A percentile compares a stretch with the other conserved stretches of the same genome.
These are phyloP conservation scores for Amphiprion percula DNA, from an alignment of 2,113 vertebrate genomes.

Conservation along the genomic window DNA sequence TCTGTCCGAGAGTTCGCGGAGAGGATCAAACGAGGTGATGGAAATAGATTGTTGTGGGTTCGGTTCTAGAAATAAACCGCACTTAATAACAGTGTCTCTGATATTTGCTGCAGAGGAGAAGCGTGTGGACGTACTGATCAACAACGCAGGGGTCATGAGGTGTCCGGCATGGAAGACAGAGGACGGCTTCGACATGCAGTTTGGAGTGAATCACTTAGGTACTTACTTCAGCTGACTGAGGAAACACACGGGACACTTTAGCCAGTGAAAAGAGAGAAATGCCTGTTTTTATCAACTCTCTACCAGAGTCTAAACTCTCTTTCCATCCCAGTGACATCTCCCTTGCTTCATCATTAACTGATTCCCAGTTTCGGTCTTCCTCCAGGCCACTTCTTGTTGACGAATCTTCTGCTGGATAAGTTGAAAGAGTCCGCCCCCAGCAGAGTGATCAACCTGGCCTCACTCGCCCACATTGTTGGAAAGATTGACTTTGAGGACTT, in stretches of 20 bases:
- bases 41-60: not conserved
- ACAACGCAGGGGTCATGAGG: constrained; percentile 91
- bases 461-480: constrained; percentile 87
- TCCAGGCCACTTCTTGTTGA: constrained; percentile 90
- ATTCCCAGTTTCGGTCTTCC: constrained; percentile 19
- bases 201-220: constrained; percentile 92
- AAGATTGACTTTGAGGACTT: constrained; percentile 89
- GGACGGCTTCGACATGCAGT: constrained; percentile 92
- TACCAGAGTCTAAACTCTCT: not conserved
- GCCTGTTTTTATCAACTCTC: not conserved
- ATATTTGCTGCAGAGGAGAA: constrained; percentile 82
- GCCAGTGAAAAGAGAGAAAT: not conserved
- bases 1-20: constrained; percentile 87
- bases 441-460: constrained; percentile 89
- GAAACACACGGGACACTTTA: not conserved
- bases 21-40: constrained; percentile 79
- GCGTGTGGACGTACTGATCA: constrained; percentile 87
- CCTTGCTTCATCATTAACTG: constrained; percentile 3
- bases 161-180: constrained; percentile 89
- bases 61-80: not conserved
- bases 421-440: constrained; percentile 87
- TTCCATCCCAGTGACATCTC: not conserved
- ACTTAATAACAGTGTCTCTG: not conserved
- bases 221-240: constrained; percentile 42
- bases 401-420: constrained; percentile 89